Evolutionary conservation across 1,140 invertebrate genomes (phyloP).

Genomic region (Scylla paramamosain): DNA sequence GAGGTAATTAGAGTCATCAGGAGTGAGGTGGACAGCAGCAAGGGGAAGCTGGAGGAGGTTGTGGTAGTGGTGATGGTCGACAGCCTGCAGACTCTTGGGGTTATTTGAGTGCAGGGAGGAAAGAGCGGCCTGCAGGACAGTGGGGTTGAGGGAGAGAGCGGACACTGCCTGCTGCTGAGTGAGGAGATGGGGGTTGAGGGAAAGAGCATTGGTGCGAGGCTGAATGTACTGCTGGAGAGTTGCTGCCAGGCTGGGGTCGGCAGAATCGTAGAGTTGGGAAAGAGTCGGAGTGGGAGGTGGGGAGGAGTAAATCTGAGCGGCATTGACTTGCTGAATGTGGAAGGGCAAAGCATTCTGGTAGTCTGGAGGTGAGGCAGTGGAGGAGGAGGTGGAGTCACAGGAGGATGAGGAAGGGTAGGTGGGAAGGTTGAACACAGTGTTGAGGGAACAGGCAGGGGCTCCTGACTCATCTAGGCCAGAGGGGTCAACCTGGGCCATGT

Average conservation of each 20-base stretch:
- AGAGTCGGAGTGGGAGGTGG: slow-evolving; percentile 76
- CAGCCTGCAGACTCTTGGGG: slow-evolving; percentile 40
- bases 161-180: slow-evolving; percentile 65
- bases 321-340: slow-evolving; percentile 76
- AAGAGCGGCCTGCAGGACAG: slow-evolving; percentile 69
- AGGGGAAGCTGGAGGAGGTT: slow-evolving; percentile 64
- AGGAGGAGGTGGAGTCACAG: slow-evolving; percentile 68
- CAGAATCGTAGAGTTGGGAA: slow-evolving; percentile 76
- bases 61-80: slow-evolving; percentile 68
- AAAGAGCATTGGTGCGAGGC: slow-evolving; percentile 67
- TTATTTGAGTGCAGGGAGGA: slow-evolving; percentile 59
- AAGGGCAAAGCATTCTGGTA: slow-evolving; percentile 76
- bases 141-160: slow-evolving; percentile 66
- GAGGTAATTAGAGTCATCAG: slow-evolving; percentile 72
- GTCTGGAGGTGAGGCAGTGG: slow-evolving; percentile 65
- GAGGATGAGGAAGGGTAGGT: slow-evolving; percentile 65
- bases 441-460: slow-evolving; percentile 18
- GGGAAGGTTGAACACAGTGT: slow-evolving; percentile 66
- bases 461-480: slow-evolving; percentile 42
- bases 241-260: slow-evolving; percentile 72
- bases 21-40: slow-evolving; percentile 65
- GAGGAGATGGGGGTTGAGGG: slow-evolving; percentile 55
- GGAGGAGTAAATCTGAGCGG: slow-evolving; percentile 77
- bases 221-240: slow-evolving; percentile 74
- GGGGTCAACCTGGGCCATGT: slow-evolving; percentile 56